These are phyloP conservation scores for Chrysaora quinquecirrha DNA, from an alignment of 30 jellyfish, hydroid and myxozoan genomes.

Conservation along the genomic window DNA sequence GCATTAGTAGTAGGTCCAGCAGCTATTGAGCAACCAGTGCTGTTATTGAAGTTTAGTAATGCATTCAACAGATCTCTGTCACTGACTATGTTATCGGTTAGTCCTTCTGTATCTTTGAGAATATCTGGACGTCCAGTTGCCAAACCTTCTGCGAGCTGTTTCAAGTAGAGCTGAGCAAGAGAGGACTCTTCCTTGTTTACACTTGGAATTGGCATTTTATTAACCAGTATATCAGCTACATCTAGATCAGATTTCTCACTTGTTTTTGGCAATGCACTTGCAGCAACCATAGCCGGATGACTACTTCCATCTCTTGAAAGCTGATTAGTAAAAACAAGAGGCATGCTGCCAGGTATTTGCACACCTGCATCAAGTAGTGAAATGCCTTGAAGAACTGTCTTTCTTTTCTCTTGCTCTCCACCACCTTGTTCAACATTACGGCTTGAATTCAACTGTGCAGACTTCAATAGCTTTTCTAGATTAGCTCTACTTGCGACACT, in stretches of 20 bases:
- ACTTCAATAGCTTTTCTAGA: constrained; percentile 40
- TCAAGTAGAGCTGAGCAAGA: constrained; percentile 74
- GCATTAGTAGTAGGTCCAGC: constrained; percentile 30
- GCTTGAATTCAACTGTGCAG: constrained; percentile 44
- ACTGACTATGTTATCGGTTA: constrained; percentile 1
- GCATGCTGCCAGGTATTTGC: constrained; percentile 48
- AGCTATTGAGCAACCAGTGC: constrained; percentile 13
- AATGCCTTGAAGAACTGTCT: constrained; percentile 56
- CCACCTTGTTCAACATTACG: constrained; percentile 17
- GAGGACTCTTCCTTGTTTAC: constrained; percentile 83
- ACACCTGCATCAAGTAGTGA: constrained; percentile 20
- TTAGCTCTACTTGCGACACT: constrained; percentile 44
- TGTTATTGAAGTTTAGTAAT: constrained; percentile 16
- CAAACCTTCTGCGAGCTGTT: constrained; percentile 77
- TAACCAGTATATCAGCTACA: constrained; percentile 95
- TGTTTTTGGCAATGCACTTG: constrained; percentile 55
- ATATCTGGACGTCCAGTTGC: constrained; percentile 49
- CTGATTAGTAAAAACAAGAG: constrained; percentile 67
- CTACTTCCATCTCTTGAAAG: constrained; percentile 29
- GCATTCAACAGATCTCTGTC: constrained; percentile 39
- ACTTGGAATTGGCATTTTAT: constrained; percentile 98
- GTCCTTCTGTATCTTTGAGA: constrained; percentile 31
- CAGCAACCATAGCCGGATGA: constrained; percentile 47
- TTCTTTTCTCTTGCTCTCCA: constrained; percentile 38
- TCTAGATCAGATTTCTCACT: constrained; percentile 93